Evolutionary conservation across 2,888 invertebrate species (phyloP), one percentile per base, ranked within the genome.

Genomic region (Meloe dianella): DNA sequence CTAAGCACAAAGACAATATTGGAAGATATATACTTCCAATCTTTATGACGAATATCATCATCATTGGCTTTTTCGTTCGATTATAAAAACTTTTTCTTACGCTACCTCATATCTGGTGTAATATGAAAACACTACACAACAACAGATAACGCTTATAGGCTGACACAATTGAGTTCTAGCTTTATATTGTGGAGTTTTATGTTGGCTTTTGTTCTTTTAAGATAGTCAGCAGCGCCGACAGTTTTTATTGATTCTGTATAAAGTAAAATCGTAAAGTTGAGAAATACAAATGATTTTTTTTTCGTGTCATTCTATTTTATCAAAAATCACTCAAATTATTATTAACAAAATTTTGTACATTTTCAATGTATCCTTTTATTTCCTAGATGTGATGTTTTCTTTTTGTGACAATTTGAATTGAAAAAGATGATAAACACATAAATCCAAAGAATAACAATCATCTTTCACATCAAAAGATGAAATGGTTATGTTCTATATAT

Each of bases 201-300:
- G 60, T 61, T 17, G 24, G 32, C 63, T 60, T 65, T 65, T 65
- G 64, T 68, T 65, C 65, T 60, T 32, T 27, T 64, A 60, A 59
- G 57, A 63, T 64, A 64, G 47, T 65, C 24, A 51, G 10, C 24
- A 10, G 24, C 22, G 24, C 3, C 51, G 58, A 41, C 60, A 60
- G 57, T 66, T 68, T 63, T 65, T 68, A 68, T 68, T 66, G 69
- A 69, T 69, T 67, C 63, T 57, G 41, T 67, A 60, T 67, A 67
- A 67, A 69, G 62, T 63, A 69, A 10, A 69, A 66, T 61, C 66
- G 63, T 69, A 69, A 66, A 69, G 69, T 66, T 61, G 61, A 62
- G 64, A 54, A 60, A 61, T 66, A 69, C 64, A 66, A 65, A 66
- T 68, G 64, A n/a, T n/a, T n/a, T n/a, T n/a, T n/a, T 67, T 65